A percentile compares a stretch with the other conserved stretches of the same genome.
phyloP scores from a whole-genome alignment of 2,888 invertebrate species.

The Phortica okadai region DNA sequence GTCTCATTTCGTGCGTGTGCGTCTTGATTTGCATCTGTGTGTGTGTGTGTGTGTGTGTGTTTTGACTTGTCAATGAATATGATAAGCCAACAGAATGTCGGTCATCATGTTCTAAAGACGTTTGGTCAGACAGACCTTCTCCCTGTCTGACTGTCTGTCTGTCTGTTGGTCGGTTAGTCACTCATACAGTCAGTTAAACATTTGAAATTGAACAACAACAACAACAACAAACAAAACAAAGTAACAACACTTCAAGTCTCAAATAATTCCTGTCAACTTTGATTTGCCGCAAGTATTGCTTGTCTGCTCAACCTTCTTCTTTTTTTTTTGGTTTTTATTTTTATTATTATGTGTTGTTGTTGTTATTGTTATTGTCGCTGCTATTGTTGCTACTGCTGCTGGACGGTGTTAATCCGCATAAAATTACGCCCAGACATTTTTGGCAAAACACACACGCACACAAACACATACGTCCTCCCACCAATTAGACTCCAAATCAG shows the following conservation, averaged over 20 bases:
- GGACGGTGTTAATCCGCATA: slow-evolving; percentile 73
- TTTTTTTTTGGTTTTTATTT: not conserved
- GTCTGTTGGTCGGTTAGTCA: slow-evolving; percentile 37
- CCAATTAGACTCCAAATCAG: not conserved
- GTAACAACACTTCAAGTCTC: too few species aligned
- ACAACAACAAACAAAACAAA: too few species aligned
- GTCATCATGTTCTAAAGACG: not conserved
- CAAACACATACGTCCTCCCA: not conserved
- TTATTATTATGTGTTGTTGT: not conserved
- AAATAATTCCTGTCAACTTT: too few species aligned
- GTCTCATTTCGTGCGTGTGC: not conserved
- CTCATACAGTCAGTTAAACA: too few species aligned
- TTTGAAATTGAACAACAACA: too few species aligned
- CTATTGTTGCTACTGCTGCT: slow-evolving; percentile 45
- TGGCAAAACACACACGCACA: slow-evolving; percentile 44
- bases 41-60: slow-evolving; percentile 34
- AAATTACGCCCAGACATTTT: slow-evolving; percentile 68
- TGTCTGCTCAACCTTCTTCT: not conserved
- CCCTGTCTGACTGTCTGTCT: slow-evolving; percentile 29
- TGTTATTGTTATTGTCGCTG: slow-evolving; percentile 5
- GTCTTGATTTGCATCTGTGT: slow-evolving; percentile 24
- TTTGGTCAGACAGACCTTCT: not conserved
- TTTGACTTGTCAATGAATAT: slow-evolving; percentile 38
- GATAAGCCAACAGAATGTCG: not conserved
- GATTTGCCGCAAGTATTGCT: too few species aligned